Evolutionary conservation across 1,140 invertebrate genomes (phyloP), one percentile per base, ranked within the genome.

Genomic region (Propsilocerus akamusi): DNA sequence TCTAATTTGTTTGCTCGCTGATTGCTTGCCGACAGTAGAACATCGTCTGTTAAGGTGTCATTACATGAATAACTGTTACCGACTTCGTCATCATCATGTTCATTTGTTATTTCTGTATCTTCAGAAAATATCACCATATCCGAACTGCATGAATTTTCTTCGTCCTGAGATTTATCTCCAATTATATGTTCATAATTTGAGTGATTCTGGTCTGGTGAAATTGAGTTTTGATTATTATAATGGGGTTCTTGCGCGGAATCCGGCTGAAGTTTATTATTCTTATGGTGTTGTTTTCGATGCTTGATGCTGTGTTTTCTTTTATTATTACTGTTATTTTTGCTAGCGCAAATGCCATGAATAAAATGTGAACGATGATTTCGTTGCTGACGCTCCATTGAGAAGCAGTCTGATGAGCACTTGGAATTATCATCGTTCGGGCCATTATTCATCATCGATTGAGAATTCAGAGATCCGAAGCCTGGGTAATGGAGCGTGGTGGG

Each of bases 111-210:
- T 17, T 41, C 34, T 10, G 17, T 20, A 41, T 41, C 22, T 20
- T 41, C 34, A 8, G 34, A 41, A 7, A 41, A 20, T 20, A 20
- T 41, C 34, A 41, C 34, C 22, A 20, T 41, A 17, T 20, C 34
- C 11, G 22, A 41, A 41, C 22, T 41, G 14, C 34, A 41, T 41
- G 34, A 41, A 41, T 41, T 41, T 17, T 41, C 34, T 20, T 41
- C 34, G 22, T 41, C 34, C 17, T 41, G 34, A 3, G 34, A 41
- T 17, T n/a, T 8, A 41, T 41, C 14, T 20, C 14, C 34, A 17
- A 41, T 41, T n/a, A 41, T 41, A 20, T 41, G 22, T 41, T 41
- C 34, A 17, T 41, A 41, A 41, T 41, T 41, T 41, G 34, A 14
- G 22, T 41, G 34, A 41, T 20, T 41, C 11, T 41, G 34, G 22